Conservation (phyloP, 1,140 invertebrate genomes). For the Drosophila navojoa region DNA sequence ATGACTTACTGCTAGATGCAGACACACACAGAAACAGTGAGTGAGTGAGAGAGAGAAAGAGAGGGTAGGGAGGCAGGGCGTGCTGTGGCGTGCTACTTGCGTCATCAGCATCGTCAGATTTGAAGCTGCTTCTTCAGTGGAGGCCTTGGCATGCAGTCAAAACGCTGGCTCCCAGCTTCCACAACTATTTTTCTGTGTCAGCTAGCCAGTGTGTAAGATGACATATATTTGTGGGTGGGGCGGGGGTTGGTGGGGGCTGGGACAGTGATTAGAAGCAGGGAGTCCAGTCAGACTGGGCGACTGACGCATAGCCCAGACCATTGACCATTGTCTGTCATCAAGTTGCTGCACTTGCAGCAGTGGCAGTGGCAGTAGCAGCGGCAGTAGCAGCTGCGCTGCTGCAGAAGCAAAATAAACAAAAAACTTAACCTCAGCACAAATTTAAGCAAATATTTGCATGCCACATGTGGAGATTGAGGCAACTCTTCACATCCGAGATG, state of each 20-base stretch:
- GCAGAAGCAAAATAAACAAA: conserved; percentile 68
- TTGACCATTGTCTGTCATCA: conserved; percentile 71
- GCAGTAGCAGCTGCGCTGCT: conserved; percentile 5
- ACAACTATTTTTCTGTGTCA: conserved; percentile 81
- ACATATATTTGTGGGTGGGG: conserved; percentile 2
- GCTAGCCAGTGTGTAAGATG: conserved; percentile 32
- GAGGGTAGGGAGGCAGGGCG: neutral
- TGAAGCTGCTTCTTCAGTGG: conserved; percentile 45
- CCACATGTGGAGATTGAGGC: conserved; percentile 55
- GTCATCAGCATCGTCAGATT: conserved; percentile 63
- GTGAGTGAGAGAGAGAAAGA: neutral
- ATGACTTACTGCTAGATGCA: conserved; percentile 18
- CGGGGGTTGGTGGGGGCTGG: neutral
- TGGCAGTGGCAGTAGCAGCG: neutral
- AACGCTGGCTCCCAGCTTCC: conserved; percentile 61
- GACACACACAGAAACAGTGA: neutral
- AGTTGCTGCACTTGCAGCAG: conserved; percentile 20
- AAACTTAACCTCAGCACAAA: conserved; percentile 82
- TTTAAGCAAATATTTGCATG: conserved; percentile 81
- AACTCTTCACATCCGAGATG: conserved; percentile 34
- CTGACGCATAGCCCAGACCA: conserved; percentile 52
- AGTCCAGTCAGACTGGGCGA: conserved; percentile 13
- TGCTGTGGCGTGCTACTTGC: conserved; percentile 56
- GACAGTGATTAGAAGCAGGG: conserved; percentile 24
- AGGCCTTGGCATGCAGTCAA: conserved; percentile 81